Percentiles rank a stretch among this genome's conserved stretches.
Conservation (phyloP, 2,113 vertebrate species). For the Neolamprologus sp. region DNA sequence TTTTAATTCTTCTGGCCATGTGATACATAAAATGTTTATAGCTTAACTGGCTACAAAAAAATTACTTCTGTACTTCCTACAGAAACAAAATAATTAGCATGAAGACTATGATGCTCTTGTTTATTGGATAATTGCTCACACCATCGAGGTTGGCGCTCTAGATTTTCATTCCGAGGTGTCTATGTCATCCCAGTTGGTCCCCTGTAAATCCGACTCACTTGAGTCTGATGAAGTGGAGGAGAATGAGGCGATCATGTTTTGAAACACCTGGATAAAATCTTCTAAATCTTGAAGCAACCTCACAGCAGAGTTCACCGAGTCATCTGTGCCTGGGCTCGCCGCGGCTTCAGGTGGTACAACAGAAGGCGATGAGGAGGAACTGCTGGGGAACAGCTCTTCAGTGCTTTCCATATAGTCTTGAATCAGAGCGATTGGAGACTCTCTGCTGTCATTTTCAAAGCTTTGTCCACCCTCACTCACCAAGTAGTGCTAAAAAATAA, state of each 20-base stretch:
- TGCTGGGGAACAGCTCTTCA: neutral
- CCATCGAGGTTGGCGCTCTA: neutral
- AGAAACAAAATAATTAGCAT: neutral
- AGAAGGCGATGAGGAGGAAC: fast-evolving
- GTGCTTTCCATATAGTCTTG: fast-evolving
- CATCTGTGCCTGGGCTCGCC: fast-evolving
- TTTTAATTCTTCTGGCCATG: neutral
- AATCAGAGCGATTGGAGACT: neutral
- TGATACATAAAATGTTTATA: neutral
- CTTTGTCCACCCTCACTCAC: neutral
- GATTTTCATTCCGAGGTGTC: fast-evolving
- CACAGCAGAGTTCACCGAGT: fast-evolving
- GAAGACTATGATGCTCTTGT: neutral
- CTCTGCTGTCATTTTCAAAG: neutral
- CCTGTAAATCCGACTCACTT: fast-evolving
- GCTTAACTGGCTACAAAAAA: neutral
- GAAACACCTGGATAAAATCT: neutral
- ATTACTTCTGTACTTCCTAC: fast-evolving
- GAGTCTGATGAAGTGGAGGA: fast-evolving
- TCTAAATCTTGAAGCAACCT: fast-evolving
- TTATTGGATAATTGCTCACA: neutral
- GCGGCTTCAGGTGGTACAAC: fast-evolving
- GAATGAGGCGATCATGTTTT: fast-evolving
- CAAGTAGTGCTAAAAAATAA: neutral
- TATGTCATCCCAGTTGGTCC: fast-evolving